Evolutionary conservation across 2,888 invertebrate genomes (phyloP).

Genomic region (Folsomia manolachei): DNA sequence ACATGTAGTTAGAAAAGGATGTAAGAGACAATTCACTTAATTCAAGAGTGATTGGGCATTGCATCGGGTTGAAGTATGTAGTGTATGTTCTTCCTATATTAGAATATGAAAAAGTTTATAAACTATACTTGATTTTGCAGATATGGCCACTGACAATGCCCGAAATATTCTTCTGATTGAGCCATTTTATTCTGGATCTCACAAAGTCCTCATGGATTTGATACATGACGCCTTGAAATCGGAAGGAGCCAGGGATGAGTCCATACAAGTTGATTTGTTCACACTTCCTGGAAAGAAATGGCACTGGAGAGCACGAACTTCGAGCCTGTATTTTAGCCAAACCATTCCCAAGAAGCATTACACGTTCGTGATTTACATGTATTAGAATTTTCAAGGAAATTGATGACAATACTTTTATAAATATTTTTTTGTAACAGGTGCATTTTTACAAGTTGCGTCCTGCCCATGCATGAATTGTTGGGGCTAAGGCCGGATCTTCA

Average conservation of each 20-base stretch:
- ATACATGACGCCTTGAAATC: slow-evolving; percentile 33
- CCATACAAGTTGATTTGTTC: slow-evolving; percentile 53
- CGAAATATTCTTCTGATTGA: slow-evolving; percentile 60
- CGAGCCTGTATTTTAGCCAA: slow-evolving; percentile 64
- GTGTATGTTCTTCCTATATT: no score
- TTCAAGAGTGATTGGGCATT: no score
- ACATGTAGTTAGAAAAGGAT: no score
- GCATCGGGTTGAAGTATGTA: no score
- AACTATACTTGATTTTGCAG: no score
- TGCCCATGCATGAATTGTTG: slow-evolving; percentile 68
- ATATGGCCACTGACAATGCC: background rate
- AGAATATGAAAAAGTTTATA: no score
- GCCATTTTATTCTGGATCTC: slow-evolving; percentile 71
- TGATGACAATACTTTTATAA: no score
- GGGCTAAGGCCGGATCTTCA: slow-evolving; percentile 66
- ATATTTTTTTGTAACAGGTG: slow-evolving; percentile 54
- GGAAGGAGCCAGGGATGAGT: slow-evolving; percentile 1
- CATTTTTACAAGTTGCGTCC: slow-evolving; percentile 67
- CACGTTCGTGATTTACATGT: slow-evolving; percentile 51
- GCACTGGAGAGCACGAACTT: slow-evolving; percentile 72
- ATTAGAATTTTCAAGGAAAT: slow-evolving; percentile 7
- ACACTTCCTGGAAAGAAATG: slow-evolving; percentile 70
- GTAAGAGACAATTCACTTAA: no score
- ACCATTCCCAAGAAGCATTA: slow-evolving; percentile 60
- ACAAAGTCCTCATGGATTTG: slow-evolving; percentile 58